Evolutionary conservation across 2,797 vertebrate species (phyloP).

Genomic region (Caiman crocodilus): DNA sequence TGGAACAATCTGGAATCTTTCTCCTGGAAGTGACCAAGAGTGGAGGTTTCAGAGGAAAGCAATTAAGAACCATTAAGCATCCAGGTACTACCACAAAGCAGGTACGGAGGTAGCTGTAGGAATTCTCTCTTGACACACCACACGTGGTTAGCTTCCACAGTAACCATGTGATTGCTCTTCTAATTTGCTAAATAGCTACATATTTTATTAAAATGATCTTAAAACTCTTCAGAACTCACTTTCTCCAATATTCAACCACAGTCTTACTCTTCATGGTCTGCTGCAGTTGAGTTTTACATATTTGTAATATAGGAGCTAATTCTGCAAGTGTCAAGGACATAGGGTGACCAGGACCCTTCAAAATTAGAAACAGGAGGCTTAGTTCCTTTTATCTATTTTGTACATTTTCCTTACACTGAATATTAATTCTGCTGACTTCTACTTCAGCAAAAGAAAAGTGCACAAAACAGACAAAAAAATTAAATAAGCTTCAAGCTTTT

Average conservation of each 20-base stretch:
- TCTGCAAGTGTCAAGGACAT: not conserved
- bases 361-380: not conserved
- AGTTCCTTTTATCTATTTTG: not conserved
- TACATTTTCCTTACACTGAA: not conserved
- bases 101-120: conserved; percentile 32
- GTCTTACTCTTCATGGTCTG: not conserved
- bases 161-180: not conserved
- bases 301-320: not conserved
- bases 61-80: not conserved
- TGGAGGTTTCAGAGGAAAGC: conserved; percentile 22
- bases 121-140: conserved; percentile 18
- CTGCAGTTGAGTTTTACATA: not conserved
- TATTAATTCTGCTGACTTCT: not conserved
- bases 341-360: not conserved
- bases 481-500: too few species aligned
- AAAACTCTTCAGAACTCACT: not conserved
- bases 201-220: conserved; percentile 18
- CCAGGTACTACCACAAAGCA: conserved; percentile 55
- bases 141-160: not conserved
- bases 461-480: too few species aligned
- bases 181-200: not conserved
- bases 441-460: too few species aligned
- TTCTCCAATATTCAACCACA: not conserved
- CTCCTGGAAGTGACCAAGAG: not conserved
- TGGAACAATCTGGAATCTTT: not conserved